These are phyloP conservation scores for Rostratula benghalensis DNA, from an alignment of 2,113 vertebrate genomes.

Conservation along the genomic window DNA sequence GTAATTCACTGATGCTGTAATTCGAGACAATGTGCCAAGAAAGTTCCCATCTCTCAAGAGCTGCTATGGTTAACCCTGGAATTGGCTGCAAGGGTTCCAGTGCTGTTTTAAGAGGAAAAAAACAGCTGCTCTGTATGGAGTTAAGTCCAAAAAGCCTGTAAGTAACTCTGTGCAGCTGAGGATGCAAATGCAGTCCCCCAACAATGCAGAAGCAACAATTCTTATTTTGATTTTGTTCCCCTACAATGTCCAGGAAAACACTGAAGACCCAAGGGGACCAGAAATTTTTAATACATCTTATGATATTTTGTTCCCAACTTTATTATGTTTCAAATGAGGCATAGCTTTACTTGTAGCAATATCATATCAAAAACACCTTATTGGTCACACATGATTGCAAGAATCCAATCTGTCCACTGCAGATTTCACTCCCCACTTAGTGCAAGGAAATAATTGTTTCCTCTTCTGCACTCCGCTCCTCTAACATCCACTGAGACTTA, in stretches of 20 bases:
- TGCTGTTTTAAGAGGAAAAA: not conserved
- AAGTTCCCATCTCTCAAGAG: not conserved
- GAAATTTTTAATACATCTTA: not conserved
- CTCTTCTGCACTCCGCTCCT: not conserved
- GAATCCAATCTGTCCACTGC: not conserved
- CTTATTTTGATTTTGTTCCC: not conserved
- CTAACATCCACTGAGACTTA: not conserved
- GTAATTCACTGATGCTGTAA: not conserved
- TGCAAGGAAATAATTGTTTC: constrained; percentile 12
- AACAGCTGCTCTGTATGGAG: not conserved
- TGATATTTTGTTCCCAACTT: not conserved
- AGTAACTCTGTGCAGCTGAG: not conserved
- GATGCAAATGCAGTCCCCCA: not conserved
- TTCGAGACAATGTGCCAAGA: not conserved
- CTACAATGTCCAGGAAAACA: not conserved
- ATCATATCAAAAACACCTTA: not conserved
- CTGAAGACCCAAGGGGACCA: not conserved
- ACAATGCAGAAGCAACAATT: not conserved
- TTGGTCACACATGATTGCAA: not conserved
- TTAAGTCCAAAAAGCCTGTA: not conserved
- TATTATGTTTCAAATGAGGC: not conserved
- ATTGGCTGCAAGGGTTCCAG: not conserved
- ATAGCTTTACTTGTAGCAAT: not conserved
- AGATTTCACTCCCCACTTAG: not conserved
- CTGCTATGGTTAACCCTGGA: not conserved